These are phyloP conservation scores for Gobionotothen gibberifrons DNA, from an alignment of 2,797 vertebrate species.

Conservation along the genomic window DNA sequence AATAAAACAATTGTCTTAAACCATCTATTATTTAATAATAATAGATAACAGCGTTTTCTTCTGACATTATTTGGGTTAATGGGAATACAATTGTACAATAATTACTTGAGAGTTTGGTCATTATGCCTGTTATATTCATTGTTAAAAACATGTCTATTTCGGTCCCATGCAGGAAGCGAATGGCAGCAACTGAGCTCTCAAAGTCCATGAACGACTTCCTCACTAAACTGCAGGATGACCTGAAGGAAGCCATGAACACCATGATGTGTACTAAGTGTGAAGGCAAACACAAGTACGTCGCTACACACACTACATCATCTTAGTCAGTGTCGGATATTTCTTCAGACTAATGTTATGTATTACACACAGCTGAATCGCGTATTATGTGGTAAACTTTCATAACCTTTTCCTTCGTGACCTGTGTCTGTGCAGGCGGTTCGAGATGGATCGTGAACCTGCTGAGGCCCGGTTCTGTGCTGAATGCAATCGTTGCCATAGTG, in stretches of 20 bases:
- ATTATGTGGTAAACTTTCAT: background rate
- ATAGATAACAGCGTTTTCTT: background rate
- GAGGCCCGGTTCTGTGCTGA: conserved; percentile 93
- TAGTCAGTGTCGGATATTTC: background rate
- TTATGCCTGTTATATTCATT: background rate
- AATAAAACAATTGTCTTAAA: background rate
- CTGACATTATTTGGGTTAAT: background rate
- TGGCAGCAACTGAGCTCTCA: conserved; percentile 92
- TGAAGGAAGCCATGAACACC: conserved; percentile 96
- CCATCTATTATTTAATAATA: background rate
- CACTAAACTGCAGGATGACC: conserved; percentile 93
- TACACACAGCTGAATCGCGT: background rate
- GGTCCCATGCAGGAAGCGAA: conserved; percentile 85
- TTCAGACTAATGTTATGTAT: background rate
- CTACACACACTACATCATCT: background rate
- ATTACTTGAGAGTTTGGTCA: background rate
- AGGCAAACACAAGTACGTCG: conserved; percentile 93
- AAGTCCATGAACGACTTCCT: conserved; percentile 94
- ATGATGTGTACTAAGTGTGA: conserved; percentile 97
- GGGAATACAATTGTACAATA: background rate
- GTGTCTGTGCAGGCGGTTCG: conserved; percentile 87
- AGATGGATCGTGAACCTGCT: conserved; percentile 91
- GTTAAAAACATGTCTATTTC: background rate
- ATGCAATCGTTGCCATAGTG: conserved; percentile 89
- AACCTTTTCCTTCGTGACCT: conserved; percentile 7